Conservation (phyloP, 1,140 invertebrate species). For the Habropoda laboriosa region DNA sequence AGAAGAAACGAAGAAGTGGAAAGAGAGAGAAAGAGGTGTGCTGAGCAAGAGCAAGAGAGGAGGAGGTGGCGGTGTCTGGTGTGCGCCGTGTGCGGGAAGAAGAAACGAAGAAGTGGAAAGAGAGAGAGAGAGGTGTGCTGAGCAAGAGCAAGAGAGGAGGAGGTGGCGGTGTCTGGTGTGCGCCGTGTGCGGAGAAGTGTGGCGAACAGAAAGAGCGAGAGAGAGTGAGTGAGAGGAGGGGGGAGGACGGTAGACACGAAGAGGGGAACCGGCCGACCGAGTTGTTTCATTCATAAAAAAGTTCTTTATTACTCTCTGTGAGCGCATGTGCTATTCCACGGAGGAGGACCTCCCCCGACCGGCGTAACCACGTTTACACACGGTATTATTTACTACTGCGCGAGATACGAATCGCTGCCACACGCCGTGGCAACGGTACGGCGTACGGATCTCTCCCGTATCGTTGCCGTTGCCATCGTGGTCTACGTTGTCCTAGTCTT, state of each 20-base stretch:
- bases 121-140: slow-evolving; percentile 28
- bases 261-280: slow-evolving; percentile 64
- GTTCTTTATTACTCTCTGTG: slow-evolving; percentile 80
- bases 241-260: slow-evolving; percentile 21
- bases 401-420: slow-evolving; percentile 64
- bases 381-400: slow-evolving; percentile 70
- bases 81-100: background rate
- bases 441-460: slow-evolving; percentile 51
- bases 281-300: slow-evolving; percentile 82
- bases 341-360: slow-evolving; percentile 67
- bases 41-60: no score
- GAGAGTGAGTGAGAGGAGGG: background rate
- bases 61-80: slow-evolving; percentile 15
- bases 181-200: slow-evolving; percentile 6
- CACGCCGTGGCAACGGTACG: slow-evolving; percentile 60
- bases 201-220: slow-evolving; percentile 30
- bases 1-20: no score
- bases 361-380: slow-evolving; percentile 72
- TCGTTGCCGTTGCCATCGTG: background rate
- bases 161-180: slow-evolving; percentile 7
- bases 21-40: slow-evolving; percentile 22
- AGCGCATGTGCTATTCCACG: slow-evolving; percentile 80
- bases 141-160: slow-evolving; percentile 11
- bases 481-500: no score
- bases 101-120: no score